phyloP scores from a whole-genome alignment of 2,113 vertebrate species.

The Anseranas semipalmata region DNA sequence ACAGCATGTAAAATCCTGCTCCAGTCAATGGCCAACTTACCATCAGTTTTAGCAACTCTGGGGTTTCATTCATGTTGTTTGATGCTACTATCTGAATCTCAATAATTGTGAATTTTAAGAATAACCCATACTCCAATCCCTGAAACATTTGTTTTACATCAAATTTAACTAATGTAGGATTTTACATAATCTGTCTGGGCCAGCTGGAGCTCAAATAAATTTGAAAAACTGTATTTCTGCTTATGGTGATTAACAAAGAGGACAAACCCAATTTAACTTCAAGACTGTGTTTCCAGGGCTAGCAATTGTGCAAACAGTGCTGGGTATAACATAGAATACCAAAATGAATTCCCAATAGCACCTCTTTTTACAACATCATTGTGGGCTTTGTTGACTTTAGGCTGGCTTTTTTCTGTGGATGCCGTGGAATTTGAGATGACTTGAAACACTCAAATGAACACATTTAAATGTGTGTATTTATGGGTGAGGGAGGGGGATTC shows the following conservation, averaged over 20 bases:
- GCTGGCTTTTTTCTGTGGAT: slow-evolving; percentile 6
- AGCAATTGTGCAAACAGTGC: slow-evolving; percentile 7
- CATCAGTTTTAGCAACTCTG: not conserved
- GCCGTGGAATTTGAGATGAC: slow-evolving; percentile 49
- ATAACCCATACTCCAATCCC: accelerated
- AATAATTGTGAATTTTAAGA: not conserved
- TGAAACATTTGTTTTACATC: not conserved
- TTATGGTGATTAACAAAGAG: not conserved
- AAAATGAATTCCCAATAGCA: slow-evolving; percentile 31
- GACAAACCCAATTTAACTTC: not conserved
- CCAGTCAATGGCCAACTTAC: not conserved
- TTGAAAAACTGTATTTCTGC: not conserved
- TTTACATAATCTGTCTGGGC: not conserved
- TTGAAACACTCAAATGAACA: slow-evolving; percentile 31
- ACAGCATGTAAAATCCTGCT: not conserved
- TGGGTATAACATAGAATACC: not conserved
- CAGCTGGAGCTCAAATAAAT: not conserved
- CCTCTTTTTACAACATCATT: slow-evolving; percentile 34
- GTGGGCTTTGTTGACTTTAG: slow-evolving; percentile 57
- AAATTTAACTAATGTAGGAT: not conserved
- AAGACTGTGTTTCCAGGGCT: not conserved
- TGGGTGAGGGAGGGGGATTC: slow-evolving; percentile 16
- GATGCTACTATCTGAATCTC: not conserved
- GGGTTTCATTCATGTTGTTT: not conserved
- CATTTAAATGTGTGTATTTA: slow-evolving; percentile 50